Base-by-base conservation (phyloP, 2,888 invertebrate genomes). In the Ashinkailepas kermadecensis region DNA sequence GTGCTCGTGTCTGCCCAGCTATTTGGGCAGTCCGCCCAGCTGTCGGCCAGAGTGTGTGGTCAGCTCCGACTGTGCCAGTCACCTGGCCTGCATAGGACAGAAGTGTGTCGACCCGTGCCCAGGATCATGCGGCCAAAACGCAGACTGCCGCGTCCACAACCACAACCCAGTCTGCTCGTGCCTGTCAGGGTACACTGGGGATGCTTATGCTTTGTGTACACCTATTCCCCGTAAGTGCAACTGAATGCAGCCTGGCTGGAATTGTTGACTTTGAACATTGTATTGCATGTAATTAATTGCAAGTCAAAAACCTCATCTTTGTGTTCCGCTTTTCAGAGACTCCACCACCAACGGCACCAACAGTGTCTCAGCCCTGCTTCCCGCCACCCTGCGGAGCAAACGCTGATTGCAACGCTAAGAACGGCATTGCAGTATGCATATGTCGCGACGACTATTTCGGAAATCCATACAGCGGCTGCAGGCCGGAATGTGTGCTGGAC, bases 301-400 rank as follows among this genome's bases (percentile, higher is more conserved):
- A 39, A 39, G 39, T 39, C 4, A 1, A 39, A 39, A 39, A 39
- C 90, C 78, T 94, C 94, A 57, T 94, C 90, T 86, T 92, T 92
- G 87, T 95, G 95, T 54, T 95, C 95, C 94, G 95, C 10, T 95
- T 94, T 86, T 91, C 94, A 90, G 91, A 85, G 95, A 95, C 86
- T 90, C 91, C 84, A 93, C 56, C 54, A 10, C 67, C 56, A 54
- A 25, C 70, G n/a, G 23, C 54, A 12, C 64, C 65, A 7, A n/a
- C 84, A 84, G 54, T 64, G 21, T 88, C 88, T 80, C 89, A 93
- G 86, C 93, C 93, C 25, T 95, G 95, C 86, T 89, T 91, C 85
- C 94, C 94, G 81, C 93, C 93, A 56, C 94, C 94, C n/a, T 95
- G 95, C 85, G 95, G 95, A 82, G 93, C 93, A 86, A 95, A 95